phyloP scores from a whole-genome alignment of 2,888 invertebrate genomes.

The Lamellibrachia satsuma region DNA sequence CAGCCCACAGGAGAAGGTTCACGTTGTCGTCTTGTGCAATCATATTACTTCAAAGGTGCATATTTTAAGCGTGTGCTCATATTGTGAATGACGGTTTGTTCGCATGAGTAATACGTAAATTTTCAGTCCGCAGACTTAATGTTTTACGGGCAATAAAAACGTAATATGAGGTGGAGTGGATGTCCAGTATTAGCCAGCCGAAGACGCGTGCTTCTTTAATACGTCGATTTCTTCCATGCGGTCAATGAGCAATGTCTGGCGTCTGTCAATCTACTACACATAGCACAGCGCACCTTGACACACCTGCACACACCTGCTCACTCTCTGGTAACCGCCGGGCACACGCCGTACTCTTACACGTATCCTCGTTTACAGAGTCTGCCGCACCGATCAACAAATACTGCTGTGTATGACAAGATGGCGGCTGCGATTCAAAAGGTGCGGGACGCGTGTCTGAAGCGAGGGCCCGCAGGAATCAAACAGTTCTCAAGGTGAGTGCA shows the following conservation, averaged over 20 bases:
- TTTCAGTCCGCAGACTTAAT: too few relatives aligned
- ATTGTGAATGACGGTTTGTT: not conserved
- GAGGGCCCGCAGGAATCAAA: constrained; percentile 41
- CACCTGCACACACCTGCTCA: constrained; percentile 8
- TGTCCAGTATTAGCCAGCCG: not conserved
- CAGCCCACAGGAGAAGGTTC: too few relatives aligned
- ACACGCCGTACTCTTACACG: not conserved
- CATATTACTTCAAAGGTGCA: too few relatives aligned
- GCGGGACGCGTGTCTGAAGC: constrained; percentile 34
- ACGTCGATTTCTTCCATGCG: not conserved
- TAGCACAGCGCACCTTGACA: not conserved
- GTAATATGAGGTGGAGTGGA: not conserved
- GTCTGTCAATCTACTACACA: not conserved
- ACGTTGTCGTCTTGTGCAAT: too few relatives aligned
- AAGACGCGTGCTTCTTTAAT: not conserved
- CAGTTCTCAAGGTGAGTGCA: constrained; percentile 39
- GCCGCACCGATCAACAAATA: not conserved
- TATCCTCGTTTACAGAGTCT: not conserved
- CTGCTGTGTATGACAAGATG: constrained; percentile 22
- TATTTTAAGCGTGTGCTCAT: too few relatives aligned
- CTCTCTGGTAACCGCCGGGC: not conserved
- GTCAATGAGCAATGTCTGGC: not conserved
- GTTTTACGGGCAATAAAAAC: not conserved
- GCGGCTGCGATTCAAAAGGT: constrained; percentile 35
- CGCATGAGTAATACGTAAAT: not conserved